Percentiles rank a stretch among this genome's conserved stretches.
Evolutionary conservation across 2,797 vertebrate genomes (phyloP).

Genomic region (Pyrrhura leucotis): DNA sequence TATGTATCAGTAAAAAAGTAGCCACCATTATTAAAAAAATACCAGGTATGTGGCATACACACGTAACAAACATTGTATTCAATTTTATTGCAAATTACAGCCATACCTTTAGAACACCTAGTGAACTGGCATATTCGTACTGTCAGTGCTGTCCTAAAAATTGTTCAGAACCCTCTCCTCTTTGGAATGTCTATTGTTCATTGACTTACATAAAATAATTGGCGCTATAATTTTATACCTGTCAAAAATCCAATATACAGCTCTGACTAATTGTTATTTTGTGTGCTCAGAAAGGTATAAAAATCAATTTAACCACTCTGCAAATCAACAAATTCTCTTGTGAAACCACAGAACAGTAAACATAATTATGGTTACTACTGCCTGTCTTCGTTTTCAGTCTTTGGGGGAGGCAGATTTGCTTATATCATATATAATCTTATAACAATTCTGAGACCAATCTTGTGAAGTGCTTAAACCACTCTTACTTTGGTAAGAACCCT

Average conservation of each 20-base stretch:
- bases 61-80: background rate
- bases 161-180: background rate
- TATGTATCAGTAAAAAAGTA: background rate
- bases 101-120: background rate
- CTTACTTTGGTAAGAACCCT: background rate
- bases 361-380: background rate
- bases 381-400: background rate
- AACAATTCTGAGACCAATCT: background rate
- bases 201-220: slow-evolving; percentile 60
- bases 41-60: background rate
- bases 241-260: slow-evolving; percentile 58
- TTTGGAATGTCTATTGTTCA: slow-evolving; percentile 43
- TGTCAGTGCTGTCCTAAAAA: slow-evolving; percentile 1
- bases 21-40: background rate
- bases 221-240: slow-evolving; percentile 69
- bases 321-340: slow-evolving; percentile 43
- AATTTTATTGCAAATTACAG: background rate
- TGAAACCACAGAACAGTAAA: slow-evolving; percentile 24
- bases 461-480: background rate
- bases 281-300: slow-evolving; percentile 64
- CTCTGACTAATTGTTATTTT: slow-evolving; percentile 71
- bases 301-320: slow-evolving; percentile 67
- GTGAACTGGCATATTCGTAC: background rate
- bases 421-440: background rate
- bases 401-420: background rate